phyloP scores from a whole-genome alignment of 2,797 vertebrate species.

The Chromobotia macracanthus region DNA sequence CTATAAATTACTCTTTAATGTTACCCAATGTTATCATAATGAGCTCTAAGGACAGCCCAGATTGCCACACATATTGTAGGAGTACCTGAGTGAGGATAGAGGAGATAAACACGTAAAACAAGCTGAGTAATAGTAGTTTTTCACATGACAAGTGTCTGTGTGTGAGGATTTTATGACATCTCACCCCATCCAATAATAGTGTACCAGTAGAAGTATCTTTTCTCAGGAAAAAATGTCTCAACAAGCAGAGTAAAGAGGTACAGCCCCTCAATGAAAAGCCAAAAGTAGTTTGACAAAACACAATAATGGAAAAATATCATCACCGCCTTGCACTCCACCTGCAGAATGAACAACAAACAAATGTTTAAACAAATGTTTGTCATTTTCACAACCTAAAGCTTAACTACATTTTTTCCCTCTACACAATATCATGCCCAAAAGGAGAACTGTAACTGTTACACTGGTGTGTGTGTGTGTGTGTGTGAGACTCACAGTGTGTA shows the following conservation, averaged over 20 bases:
- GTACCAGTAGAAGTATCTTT: slow-evolving; percentile 99
- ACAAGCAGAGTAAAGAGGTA: slow-evolving; percentile 97
- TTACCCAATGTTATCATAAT: slow-evolving; percentile 90
- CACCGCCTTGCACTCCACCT: slow-evolving; percentile 94
- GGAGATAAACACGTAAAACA: background rate
- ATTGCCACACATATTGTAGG: slow-evolving; percentile 93
- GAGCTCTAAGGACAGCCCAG: slow-evolving; percentile 91
- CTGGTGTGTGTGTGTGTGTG: too few species aligned
- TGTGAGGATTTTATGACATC: slow-evolving; percentile 48
- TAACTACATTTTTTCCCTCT: background rate
- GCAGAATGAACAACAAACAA: slow-evolving; percentile 13
- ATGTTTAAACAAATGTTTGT: background rate
- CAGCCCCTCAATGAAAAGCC: slow-evolving; percentile 97
- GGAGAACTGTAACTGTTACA: too few species aligned
- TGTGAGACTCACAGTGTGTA: slow-evolving; percentile 82
- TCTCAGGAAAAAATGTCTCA: slow-evolving; percentile 97
- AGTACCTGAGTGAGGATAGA: slow-evolving; percentile 79
- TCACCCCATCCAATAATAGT: slow-evolving; percentile 96
- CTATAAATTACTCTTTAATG: slow-evolving; percentile 8
- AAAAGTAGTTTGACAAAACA: slow-evolving; percentile 99
- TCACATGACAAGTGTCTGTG: background rate
- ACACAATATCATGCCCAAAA: background rate
- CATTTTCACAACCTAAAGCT: background rate
- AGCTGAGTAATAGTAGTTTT: background rate
- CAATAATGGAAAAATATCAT: slow-evolving; percentile 99